Evolutionary conservation across 35 echinoderm and acorn worm species (phyloP).

Genomic region (Lytechinus pictus): DNA sequence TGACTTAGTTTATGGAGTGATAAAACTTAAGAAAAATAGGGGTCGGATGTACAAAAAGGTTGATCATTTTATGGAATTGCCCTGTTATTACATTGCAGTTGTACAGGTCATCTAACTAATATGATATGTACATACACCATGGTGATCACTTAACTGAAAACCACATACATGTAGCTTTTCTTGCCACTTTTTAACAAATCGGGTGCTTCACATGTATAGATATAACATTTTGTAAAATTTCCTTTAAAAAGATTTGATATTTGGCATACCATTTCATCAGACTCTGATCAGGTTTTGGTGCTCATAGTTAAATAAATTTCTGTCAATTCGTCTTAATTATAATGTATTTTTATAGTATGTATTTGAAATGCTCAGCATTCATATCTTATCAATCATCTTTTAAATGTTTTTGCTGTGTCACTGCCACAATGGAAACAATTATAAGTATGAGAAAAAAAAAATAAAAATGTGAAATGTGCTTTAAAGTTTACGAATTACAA

Average conservation of each 20-base stretch:
- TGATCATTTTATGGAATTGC: no score
- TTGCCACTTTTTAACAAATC: neutral
- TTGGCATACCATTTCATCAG: neutral
- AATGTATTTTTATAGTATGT: neutral
- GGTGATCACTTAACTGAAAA: neutral
- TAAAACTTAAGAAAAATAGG: no score
- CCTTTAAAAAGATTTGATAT: neutral
- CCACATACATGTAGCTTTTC: no score
- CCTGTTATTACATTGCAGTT: no score
- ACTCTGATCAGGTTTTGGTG: neutral
- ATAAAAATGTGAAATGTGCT: no score
- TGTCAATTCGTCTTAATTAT: neutral
- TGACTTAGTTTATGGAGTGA: no score
- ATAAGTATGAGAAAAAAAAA: no score
- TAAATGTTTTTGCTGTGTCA: no score
- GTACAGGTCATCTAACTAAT: neutral
- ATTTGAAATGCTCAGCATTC: neutral
- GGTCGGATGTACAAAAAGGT: no score
- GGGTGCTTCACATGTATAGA: neutral
- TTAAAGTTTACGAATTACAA: no score
- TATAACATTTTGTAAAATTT: neutral
- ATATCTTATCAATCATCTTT: neutral
- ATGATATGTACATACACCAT: neutral
- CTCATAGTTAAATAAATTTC: neutral
- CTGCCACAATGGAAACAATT: no score